Evolutionary conservation across 2,113 vertebrate genomes (phyloP).

Genomic region (Eurypyga helias): DNA sequence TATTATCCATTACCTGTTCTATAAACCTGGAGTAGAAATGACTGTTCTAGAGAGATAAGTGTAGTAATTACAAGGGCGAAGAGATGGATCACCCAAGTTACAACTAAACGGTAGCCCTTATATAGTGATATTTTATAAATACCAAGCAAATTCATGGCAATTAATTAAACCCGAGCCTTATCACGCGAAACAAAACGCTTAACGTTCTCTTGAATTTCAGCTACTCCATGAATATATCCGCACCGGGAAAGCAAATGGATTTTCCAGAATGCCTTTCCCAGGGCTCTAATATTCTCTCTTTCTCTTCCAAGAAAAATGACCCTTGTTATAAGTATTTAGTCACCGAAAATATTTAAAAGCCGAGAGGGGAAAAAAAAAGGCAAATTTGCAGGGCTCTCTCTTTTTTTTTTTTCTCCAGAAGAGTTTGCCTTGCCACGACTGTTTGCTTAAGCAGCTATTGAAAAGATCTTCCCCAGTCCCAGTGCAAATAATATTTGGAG

Average conservation of each 20-base stretch:
- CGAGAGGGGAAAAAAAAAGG: rapidly evolving
- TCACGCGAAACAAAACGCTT: slow-evolving; percentile 54
- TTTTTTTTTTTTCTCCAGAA: not conserved
- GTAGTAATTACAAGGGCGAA: slow-evolving; percentile 54
- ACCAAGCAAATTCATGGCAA: slow-evolving; percentile 51
- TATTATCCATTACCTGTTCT: slow-evolving; percentile 56
- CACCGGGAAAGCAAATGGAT: slow-evolving; percentile 52
- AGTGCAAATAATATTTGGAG: slow-evolving; percentile 43
- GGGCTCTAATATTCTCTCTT: slow-evolving; percentile 55
- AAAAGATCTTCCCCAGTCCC: slow-evolving; percentile 42
- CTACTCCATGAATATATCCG: slow-evolving; percentile 11
- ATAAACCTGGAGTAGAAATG: slow-evolving; percentile 47
- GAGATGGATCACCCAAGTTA: slow-evolving; percentile 55
- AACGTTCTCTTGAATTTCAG: slow-evolving; percentile 41
- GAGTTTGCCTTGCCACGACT: not conserved
- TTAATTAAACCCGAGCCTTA: slow-evolving; percentile 62
- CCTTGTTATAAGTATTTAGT: slow-evolving; percentile 21
- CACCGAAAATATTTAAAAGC: slow-evolving; percentile 40
- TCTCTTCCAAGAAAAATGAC: slow-evolving; percentile 45
- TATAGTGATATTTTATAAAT: slow-evolving; percentile 66
- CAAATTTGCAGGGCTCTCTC: not conserved
- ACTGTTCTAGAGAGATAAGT: slow-evolving; percentile 67
- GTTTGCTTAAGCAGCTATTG: slow-evolving; percentile 59
- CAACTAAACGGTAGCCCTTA: slow-evolving; percentile 49
- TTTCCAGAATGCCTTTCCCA: slow-evolving; percentile 65